These are phyloP conservation scores for Apodemia mormo DNA, from an alignment of 2,888 invertebrate species.

Conservation along the genomic window DNA sequence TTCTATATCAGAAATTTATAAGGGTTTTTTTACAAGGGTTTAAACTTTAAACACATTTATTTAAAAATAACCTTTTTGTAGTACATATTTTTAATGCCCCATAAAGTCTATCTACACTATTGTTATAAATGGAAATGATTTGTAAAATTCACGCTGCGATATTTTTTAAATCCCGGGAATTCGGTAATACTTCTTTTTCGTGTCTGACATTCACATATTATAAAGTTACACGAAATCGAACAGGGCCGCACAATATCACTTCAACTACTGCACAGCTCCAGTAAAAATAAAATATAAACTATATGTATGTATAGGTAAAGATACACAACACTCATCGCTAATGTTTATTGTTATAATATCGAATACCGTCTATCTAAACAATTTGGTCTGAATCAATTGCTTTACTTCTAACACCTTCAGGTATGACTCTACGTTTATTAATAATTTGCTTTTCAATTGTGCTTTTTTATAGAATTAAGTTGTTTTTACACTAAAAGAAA, in stretches of 20 bases:
- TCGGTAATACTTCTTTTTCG: too few relatives aligned
- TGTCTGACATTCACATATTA: not conserved
- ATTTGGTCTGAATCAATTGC: slow-evolving; percentile 33
- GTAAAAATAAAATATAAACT: slow-evolving; percentile 20
- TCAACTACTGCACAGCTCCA: slow-evolving; percentile 13
- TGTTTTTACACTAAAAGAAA: not conserved
- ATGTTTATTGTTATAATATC: slow-evolving; percentile 26
- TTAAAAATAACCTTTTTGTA: too few relatives aligned
- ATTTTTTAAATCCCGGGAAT: too few relatives aligned
- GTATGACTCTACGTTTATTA: slow-evolving; percentile 22
- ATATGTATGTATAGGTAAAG: not conserved
- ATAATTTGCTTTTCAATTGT: not conserved
- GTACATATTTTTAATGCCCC: too few relatives aligned
- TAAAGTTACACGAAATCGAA: not conserved
- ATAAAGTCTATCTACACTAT: too few relatives aligned
- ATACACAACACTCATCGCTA: slow-evolving; percentile 23
- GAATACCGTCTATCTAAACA: slow-evolving; percentile 25
- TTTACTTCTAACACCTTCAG: slow-evolving; percentile 23
- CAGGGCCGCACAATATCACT: slow-evolving; percentile 1
- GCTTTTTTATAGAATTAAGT: too few relatives aligned
- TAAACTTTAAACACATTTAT: too few relatives aligned
- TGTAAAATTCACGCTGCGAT: too few relatives aligned
- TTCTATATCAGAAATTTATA: too few relatives aligned
- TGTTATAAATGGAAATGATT: too few relatives aligned
- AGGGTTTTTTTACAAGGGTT: too few relatives aligned